Evolutionary conservation across 2,888 invertebrate species (phyloP).

Genomic region (Athalia rosae): DNA sequence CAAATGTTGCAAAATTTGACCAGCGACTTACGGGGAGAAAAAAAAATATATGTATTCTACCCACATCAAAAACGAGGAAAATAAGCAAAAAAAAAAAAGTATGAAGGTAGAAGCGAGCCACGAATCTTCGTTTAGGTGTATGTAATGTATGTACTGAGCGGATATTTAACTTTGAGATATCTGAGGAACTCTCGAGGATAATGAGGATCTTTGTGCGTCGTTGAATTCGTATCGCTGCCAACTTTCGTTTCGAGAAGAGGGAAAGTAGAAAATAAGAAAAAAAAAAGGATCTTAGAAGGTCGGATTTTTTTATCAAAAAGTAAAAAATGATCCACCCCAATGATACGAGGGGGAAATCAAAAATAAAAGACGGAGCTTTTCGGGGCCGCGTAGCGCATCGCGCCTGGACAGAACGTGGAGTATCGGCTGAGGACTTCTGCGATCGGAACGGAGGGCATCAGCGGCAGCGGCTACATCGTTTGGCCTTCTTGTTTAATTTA

Average conservation of each 20-base stretch:
- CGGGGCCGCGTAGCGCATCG: slow-evolving; percentile 9
- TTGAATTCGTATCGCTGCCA: no score
- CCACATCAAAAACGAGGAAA: not conserved
- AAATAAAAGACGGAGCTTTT: slow-evolving; percentile 10
- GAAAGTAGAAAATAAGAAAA: not conserved
- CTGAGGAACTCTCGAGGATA: no score
- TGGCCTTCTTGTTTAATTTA: slow-evolving; percentile 29
- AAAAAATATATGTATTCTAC: not conserved
- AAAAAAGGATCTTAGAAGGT: no score
- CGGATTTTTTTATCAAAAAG: no score
- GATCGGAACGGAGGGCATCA: not conserved
- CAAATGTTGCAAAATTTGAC: not conserved
- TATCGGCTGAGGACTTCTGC: no score
- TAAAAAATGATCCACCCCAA: no score
- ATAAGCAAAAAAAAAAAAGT: not conserved
- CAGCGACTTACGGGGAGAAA: not conserved
- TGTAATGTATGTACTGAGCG: not conserved
- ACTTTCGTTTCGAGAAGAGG: not conserved
- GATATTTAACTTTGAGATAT: not conserved
- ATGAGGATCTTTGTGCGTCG: no score
- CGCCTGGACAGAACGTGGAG: slow-evolving; percentile 25
- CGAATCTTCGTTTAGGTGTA: no score
- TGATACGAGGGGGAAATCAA: not conserved
- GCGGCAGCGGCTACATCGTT: slow-evolving; percentile 3
- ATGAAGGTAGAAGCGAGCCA: not conserved